Base-by-base conservation (phyloP, 2,113 vertebrate genomes). In the Heliornis fulica region DNA sequence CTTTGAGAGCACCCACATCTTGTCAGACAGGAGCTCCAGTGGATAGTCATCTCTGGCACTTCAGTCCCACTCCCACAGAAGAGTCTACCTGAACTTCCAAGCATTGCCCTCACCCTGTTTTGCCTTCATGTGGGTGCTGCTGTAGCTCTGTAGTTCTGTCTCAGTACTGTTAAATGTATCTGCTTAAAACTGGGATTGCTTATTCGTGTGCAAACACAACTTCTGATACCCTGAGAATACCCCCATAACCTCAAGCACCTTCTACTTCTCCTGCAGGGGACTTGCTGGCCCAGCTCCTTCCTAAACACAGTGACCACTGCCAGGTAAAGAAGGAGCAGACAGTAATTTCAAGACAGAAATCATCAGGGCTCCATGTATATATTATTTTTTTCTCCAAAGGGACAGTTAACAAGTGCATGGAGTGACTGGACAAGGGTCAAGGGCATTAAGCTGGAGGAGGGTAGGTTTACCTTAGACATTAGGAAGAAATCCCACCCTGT, bases 261-360 rank as follows among this genome's bases (percentile, higher is more conserved):
- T 72, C 57, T 34, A 53, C 28, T 83, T 64, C 59, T 69, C 43
- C 71, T 94, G 89, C 81, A 77, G 54, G 31, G 66, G 53, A 84
- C 16, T 19, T 80, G 54, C 7, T 91, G 86, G 68, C 72, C 72
- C 83, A 92, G 75, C 76, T 96, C 76, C 83, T 83, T 88, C 80
- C 83, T 87, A 51, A 90, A 84, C 63, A 69, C 41, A 77, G 50
- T 59, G 46, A 65, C 20, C 92, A 45, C 59, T 78, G 85, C 26
- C n/a, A 50, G 51, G 36, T 65, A 63, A 66, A 86, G 85, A 94
- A 94, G 63, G 59, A 31, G 25, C 82, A 63, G 61, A 71, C 65
- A 61, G 45, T 29, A 76, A 65, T 65, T 91, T 87, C 74, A 72
- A 69, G 74, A 48, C 57, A 94, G 53, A 89, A 48, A 45, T 63